These are phyloP conservation scores for Triops longicaudatus DNA, from an alignment of 1,140 invertebrate genomes.

Conservation along the genomic window DNA sequence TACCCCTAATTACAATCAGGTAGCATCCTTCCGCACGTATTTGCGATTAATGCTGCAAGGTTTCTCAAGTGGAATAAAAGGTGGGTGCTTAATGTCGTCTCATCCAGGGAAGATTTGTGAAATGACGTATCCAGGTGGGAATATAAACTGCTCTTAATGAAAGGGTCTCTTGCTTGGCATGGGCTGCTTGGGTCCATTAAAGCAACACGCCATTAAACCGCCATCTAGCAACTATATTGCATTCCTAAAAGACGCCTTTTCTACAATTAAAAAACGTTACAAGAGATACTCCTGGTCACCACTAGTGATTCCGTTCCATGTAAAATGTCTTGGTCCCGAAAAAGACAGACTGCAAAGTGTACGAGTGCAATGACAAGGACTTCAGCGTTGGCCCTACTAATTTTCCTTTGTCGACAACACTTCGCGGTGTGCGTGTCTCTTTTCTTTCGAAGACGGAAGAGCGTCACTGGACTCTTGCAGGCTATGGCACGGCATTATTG, in stretches of 20 bases:
- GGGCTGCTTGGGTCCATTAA: slow-evolving; percentile 14
- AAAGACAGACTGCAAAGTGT: background rate
- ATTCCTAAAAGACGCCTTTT: background rate
- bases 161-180: slow-evolving; percentile 8
- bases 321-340: background rate
- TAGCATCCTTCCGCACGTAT: background rate
- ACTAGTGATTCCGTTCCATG: background rate
- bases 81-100: background rate
- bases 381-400: background rate
- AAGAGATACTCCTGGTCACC: background rate
- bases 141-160: slow-evolving; percentile 12
- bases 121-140: slow-evolving; percentile 7
- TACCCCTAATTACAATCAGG: background rate
- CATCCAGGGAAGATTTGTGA: slow-evolving; percentile 10
- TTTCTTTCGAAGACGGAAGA: background rate
- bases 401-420: background rate
- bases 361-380: background rate
- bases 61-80: background rate
- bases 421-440: background rate
- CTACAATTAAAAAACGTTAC: background rate
- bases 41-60: background rate
- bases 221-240: background rate
- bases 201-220: background rate
- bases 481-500: background rate
- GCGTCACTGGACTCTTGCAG: background rate